phyloP scores from a whole-genome alignment of 2,888 invertebrate species.

The Sussaba pulchella region DNA sequence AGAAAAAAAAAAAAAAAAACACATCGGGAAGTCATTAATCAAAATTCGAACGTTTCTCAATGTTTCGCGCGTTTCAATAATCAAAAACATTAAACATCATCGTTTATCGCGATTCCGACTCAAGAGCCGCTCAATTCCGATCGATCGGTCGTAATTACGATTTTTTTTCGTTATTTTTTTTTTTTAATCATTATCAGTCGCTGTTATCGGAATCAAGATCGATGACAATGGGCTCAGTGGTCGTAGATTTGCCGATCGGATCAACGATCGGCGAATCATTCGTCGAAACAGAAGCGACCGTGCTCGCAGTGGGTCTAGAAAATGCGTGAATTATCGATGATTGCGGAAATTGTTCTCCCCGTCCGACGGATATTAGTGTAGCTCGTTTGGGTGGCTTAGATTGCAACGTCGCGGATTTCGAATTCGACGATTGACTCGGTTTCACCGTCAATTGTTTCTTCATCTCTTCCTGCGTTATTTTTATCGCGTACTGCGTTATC shows the following conservation, averaged over 20 bases:
- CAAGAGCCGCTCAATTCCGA: not conserved
- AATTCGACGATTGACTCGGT: constrained; percentile 45
- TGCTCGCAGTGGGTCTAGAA: constrained; percentile 38
- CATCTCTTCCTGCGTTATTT: constrained; percentile 80
- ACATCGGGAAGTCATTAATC: constrained; percentile 39
- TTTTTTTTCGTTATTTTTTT: not conserved
- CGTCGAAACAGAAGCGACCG: constrained; percentile 65
- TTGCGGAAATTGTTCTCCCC: constrained; percentile 76
- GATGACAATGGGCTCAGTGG: constrained; percentile 7
- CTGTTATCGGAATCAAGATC: constrained; percentile 18
- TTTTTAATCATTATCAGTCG: not conserved
- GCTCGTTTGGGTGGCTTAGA: constrained; percentile 77
- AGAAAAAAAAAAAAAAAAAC: constrained; percentile 8
- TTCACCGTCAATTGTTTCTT: constrained; percentile 76
- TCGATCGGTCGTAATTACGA: not conserved
- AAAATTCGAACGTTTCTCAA: constrained; percentile 50
- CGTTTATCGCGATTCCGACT: constrained; percentile 13
- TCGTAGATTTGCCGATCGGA: not conserved
- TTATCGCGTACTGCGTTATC: constrained; percentile 85
- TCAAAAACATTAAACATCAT: constrained; percentile 20
- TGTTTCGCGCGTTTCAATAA: constrained; percentile 36
- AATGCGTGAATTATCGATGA: constrained; percentile 69
- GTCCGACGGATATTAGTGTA: constrained; percentile 77
- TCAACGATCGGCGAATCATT: constrained; percentile 12
- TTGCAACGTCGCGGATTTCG: constrained; percentile 67